Evolutionary conservation across 2,888 invertebrate genomes (phyloP).

Genomic region (Ptilodon capucinus): DNA sequence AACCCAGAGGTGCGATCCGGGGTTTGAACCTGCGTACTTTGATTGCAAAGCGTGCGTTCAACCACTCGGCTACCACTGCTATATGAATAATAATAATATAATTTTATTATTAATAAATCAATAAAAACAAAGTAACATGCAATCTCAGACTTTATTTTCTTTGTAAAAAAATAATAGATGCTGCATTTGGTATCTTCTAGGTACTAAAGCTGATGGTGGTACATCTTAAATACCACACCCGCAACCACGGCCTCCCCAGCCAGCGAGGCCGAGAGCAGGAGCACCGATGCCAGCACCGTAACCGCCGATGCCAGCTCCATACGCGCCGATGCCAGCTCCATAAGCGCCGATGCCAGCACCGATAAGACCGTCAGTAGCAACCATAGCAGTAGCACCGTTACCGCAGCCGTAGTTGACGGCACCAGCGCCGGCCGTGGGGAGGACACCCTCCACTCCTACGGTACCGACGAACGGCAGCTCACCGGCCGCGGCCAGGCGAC

Average conservation of each 20-base stretch:
- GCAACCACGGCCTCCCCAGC: background rate
- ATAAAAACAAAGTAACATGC: too few species aligned
- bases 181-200: too few species aligned
- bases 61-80: too few species aligned
- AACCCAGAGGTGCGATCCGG: too few species aligned
- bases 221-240: background rate
- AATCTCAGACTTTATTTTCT: too few species aligned
- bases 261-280: background rate
- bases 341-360: constrained; percentile 4
- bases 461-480: constrained; percentile 46
- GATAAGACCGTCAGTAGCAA: constrained; percentile 12
- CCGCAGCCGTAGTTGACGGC: constrained; percentile 43
- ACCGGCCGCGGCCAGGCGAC: constrained; percentile 39
- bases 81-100: too few species aligned
- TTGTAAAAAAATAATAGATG: background rate
- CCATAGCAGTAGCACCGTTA: constrained; percentile 38
- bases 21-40: too few species aligned
- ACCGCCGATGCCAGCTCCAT: background rate
- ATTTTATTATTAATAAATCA: too few species aligned
- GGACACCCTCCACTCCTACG: constrained; percentile 40
- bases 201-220: too few species aligned
- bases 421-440: constrained; percentile 45
- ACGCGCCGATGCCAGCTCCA: background rate
- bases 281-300: background rate
- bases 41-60: too few species aligned